Evolutionary conservation across 2,797 vertebrate genomes (phyloP), one percentile per base, ranked within the genome.

Genomic region (Botia almorhae): DNA sequence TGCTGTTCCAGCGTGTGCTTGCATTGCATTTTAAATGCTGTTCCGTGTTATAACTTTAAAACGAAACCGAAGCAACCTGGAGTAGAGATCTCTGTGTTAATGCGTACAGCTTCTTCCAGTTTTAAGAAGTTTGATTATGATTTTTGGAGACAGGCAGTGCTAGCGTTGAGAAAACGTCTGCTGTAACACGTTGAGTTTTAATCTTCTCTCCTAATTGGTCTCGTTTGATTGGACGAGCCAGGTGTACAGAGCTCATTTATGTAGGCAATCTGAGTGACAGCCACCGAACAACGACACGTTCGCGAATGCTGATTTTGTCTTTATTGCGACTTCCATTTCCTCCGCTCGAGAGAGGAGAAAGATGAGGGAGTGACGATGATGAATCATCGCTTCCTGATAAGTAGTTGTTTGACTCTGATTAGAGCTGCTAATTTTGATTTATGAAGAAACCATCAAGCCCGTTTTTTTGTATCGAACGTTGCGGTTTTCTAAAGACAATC

Each of bases 401-500:
- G 63, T 85, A 70, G 70, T 82, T 84, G 84, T 83, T 71, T 85
- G 84, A 84, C 81, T 84, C 81, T 83, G 83, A 81, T 84, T 82
- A 81, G 76, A 82, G 74, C 72, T 84, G 79, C 81, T 82, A 76
- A 77, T 84, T 81, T 82, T 83, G 82, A 87, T 87, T 87, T 84
- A 86, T 84, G 83, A 75, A 83, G 82, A 81, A 69, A 82, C 58
- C 70, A 77, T 78, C 81, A 76, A 29, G 65, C 78, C 43, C 76
- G 82, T 75, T 83, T 79, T 77, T 74, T 74, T 67, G 12, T 74
- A 84, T 83, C 56, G 76, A 83, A 83, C 75, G 58, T 68, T 67
- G 60, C 72, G 48, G 55, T 78, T 80, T 78, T 76, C 77, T 82
- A 83, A 76, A 78, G 65, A 77, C 74, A 74, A 58, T 75, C 51